phyloP scores from a whole-genome alignment of 1,140 invertebrate species.

The Lordiphosa clarofinis region DNA sequence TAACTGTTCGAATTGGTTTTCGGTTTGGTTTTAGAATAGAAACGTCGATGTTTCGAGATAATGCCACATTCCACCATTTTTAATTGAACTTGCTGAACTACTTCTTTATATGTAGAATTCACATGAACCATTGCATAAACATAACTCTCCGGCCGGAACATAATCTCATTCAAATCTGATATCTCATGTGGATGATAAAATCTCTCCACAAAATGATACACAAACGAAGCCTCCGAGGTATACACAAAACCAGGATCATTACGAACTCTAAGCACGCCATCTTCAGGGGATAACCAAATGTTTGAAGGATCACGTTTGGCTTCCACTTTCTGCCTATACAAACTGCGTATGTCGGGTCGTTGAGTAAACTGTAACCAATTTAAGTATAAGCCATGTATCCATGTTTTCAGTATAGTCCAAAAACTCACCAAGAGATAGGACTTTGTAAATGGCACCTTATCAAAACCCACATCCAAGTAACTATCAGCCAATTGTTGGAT shows the following conservation, averaged over 20 bases:
- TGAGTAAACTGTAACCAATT: slow-evolving; percentile 34
- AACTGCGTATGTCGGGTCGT: slow-evolving; percentile 48
- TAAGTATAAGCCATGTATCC: no score
- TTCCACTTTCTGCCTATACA: slow-evolving; percentile 58
- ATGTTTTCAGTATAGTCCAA: no score
- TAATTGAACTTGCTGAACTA: slow-evolving; percentile 41
- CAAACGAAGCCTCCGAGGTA: slow-evolving; percentile 57
- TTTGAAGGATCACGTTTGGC: slow-evolving; percentile 33
- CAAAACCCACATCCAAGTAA: slow-evolving; percentile 60
- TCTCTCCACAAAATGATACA: slow-evolving; percentile 58
- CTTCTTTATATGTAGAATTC: slow-evolving; percentile 62
- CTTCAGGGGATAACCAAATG: slow-evolving; percentile 46
- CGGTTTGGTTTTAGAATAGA: slow-evolving; percentile 56
- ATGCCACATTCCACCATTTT: slow-evolving; percentile 67
- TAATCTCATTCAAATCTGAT: slow-evolving; percentile 70
- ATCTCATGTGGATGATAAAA: slow-evolving; percentile 67
- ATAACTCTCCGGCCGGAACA: slow-evolving; percentile 49
- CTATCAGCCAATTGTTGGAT: slow-evolving; percentile 71
- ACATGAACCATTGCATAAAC: slow-evolving; percentile 45
- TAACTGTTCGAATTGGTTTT: slow-evolving; percentile 64
- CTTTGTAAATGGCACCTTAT: slow-evolving; percentile 52
- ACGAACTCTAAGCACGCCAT: slow-evolving; percentile 56
- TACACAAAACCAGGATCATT: slow-evolving; percentile 69
- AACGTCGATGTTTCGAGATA: slow-evolving; percentile 40
- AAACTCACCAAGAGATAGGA: slow-evolving; percentile 58